Evolutionary conservation across 2,888 invertebrate species (phyloP).

Genomic region (Xanthostigma xanthostigma): DNA sequence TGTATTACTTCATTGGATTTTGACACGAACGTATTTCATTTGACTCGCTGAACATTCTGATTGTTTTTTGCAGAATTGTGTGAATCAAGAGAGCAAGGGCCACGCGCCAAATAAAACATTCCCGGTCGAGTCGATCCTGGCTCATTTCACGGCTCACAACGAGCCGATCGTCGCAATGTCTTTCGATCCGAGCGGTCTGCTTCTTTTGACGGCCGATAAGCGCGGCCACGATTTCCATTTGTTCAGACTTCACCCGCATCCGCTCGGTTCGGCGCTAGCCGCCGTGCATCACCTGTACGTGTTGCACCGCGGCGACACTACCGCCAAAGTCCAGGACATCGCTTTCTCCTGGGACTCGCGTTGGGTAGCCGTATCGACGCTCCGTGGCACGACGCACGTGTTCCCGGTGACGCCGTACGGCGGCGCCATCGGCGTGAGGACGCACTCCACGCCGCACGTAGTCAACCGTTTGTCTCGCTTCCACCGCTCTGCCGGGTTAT

Average conservation of each 20-base stretch:
- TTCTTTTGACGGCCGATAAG: slow-evolving; percentile 81
- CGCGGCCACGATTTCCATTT: slow-evolving; percentile 93
- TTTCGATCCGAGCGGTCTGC: slow-evolving; percentile 81
- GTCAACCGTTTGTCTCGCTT: slow-evolving; percentile 90
- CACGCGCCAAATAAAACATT: slow-evolving; percentile 5
- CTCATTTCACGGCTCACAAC: slow-evolving; percentile 77
- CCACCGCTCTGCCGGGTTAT: slow-evolving; percentile 88
- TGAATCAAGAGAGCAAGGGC: neutral
- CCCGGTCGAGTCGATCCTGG: slow-evolving; percentile 59
- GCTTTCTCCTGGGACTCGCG: slow-evolving; percentile 84
- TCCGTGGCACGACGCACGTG: slow-evolving; percentile 94
- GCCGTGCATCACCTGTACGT: slow-evolving; percentile 91
- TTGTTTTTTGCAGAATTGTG: no score
- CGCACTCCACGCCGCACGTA: slow-evolving; percentile 86
- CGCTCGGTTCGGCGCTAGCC: slow-evolving; percentile 70
- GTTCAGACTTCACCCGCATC: slow-evolving; percentile 87
- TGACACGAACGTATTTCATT: no score
- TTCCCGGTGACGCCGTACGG: slow-evolving; percentile 96
- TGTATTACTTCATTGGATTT: no score
- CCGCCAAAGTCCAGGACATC: slow-evolving; percentile 88
- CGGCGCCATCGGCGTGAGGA: slow-evolving; percentile 77
- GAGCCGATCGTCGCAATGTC: slow-evolving; percentile 80
- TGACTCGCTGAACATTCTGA: no score
- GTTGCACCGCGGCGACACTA: slow-evolving; percentile 88
- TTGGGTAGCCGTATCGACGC: slow-evolving; percentile 92